Evolutionary conservation across 2,888 invertebrate genomes (phyloP).

Genomic region (Ditula angustiorana): DNA sequence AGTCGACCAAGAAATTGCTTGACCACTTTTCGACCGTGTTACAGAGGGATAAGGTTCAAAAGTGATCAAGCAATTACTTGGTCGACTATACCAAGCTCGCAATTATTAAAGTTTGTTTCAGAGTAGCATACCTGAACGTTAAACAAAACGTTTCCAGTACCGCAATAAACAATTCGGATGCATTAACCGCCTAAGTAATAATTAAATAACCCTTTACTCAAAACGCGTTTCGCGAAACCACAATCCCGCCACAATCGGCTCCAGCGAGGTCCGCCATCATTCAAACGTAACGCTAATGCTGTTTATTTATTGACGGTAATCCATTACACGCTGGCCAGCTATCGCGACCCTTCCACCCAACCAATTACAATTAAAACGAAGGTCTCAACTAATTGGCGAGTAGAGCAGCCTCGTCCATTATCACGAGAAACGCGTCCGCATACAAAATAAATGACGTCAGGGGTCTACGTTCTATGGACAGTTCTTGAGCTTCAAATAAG

Average conservation of each 20-base stretch:
- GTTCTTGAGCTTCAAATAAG: conserved; percentile 69
- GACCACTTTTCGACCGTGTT: too few species aligned
- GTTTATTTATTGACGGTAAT: conserved; percentile 79
- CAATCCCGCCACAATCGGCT: conserved; percentile 72
- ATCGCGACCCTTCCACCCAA: conserved; percentile 44
- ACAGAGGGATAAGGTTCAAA: too few species aligned
- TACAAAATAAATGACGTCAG: conserved; percentile 46
- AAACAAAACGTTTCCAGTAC: background rate
- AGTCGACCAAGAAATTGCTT: too few species aligned
- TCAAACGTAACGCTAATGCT: conserved; percentile 67
- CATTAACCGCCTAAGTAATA: conserved; percentile 8
- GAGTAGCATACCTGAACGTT: background rate
- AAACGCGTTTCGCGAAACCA: conserved; percentile 55
- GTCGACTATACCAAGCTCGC: too few species aligned
- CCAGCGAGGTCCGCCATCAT: conserved; percentile 63
- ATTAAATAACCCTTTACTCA: conserved; percentile 53
- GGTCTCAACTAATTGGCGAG: conserved; percentile 52
- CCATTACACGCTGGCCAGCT: conserved; percentile 60
- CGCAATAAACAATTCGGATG: background rate
- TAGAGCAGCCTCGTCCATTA: conserved; percentile 45
- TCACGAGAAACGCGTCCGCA: conserved; percentile 50
- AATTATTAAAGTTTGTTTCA: background rate
- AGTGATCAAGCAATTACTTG: too few species aligned
- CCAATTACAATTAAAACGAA: conserved; percentile 38
- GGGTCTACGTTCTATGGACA: conserved; percentile 54